A percentile compares a stretch with the other conserved stretches of the same genome.
phyloP scores from a whole-genome alignment of 1,140 invertebrate species.

The Popillia japonica region DNA sequence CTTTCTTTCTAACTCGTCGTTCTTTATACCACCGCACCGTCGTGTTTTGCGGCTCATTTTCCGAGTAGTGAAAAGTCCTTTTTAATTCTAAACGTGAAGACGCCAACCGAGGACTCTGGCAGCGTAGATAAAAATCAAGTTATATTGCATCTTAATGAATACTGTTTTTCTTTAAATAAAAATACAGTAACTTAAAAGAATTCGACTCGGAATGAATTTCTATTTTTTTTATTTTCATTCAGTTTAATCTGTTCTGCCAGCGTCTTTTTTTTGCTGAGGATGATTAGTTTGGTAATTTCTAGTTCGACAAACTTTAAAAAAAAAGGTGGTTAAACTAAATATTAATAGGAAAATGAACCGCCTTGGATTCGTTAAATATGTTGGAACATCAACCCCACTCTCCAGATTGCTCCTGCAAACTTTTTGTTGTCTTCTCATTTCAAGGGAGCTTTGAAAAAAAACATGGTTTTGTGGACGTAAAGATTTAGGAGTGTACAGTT shows the following conservation, averaged over 20 bases:
- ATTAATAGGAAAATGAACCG: too few relatives aligned
- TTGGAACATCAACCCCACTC: too few relatives aligned
- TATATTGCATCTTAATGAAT: slow-evolving; percentile 32
- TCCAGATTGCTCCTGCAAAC: too few relatives aligned
- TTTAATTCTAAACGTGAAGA: slow-evolving; percentile 15
- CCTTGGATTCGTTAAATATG: too few relatives aligned
- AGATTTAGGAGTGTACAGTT: too few relatives aligned
- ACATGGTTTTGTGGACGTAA: too few relatives aligned
- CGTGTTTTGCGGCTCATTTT: background rate
- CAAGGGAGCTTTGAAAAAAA: too few relatives aligned
- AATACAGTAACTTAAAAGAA: background rate
- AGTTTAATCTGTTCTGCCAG: background rate
- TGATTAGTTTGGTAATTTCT: too few relatives aligned
- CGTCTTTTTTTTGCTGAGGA: too few relatives aligned
- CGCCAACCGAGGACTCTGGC: background rate
- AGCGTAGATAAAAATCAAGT: slow-evolving; percentile 28
- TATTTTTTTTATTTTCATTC: background rate
- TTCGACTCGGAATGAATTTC: background rate
- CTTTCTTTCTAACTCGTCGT: slow-evolving; percentile 2
- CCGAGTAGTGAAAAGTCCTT: background rate
- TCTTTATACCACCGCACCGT: background rate
- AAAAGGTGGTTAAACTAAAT: too few relatives aligned
- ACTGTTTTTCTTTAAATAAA: slow-evolving; percentile 1
- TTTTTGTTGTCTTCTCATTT: too few relatives aligned
- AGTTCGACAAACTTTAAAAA: too few relatives aligned